Conservation (phyloP, 2,888 invertebrate species). For the Drosophila greeni region DNA sequence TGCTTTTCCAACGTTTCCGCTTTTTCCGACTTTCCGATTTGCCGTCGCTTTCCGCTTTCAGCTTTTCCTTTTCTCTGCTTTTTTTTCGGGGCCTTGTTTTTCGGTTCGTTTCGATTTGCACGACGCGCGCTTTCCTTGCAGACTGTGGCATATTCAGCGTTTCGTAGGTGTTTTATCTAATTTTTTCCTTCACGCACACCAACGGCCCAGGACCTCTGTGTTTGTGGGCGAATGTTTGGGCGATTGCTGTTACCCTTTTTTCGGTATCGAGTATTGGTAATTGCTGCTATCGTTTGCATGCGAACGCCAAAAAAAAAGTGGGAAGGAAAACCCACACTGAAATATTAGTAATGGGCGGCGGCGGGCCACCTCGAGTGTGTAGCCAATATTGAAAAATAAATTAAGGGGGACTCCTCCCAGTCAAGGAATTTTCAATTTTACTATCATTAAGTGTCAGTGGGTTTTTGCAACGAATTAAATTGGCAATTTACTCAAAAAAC, state of each 20-base stretch:
- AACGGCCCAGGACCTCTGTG: slow-evolving; percentile 15
- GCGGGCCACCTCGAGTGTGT: slow-evolving; percentile 8
- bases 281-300: slow-evolving; percentile 67
- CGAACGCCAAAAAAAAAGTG: slow-evolving; percentile 66
- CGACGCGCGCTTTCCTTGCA: slow-evolving; percentile 69
- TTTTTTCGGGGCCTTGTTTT: slow-evolving; percentile 22
- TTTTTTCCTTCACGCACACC: slow-evolving; percentile 65
- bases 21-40: slow-evolving; percentile 17
- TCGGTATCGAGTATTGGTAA: slow-evolving; percentile 69
- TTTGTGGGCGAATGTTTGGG: slow-evolving; percentile 31
- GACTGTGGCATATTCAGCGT: slow-evolving; percentile 74
- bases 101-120: slow-evolving; percentile 50
- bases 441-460: slow-evolving; percentile 17
- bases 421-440: slow-evolving; percentile 26
- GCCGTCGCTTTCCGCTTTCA: slow-evolving; percentile 14
- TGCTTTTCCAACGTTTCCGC: slow-evolving; percentile 11
- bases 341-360: slow-evolving; percentile 36
- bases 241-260: slow-evolving; percentile 58
- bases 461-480: slow-evolving; percentile 15
- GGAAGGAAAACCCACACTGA: slow-evolving; percentile 23
- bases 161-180: slow-evolving; percentile 76
- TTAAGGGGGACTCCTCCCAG: background rate
- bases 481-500: background rate
- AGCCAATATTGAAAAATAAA: slow-evolving; percentile 21
- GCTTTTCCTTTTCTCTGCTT: slow-evolving; percentile 10